Evolutionary conservation across 2,797 vertebrate species (phyloP), one percentile per base, ranked within the genome.

Genomic region (Acanthurus leucopareius): DNA sequence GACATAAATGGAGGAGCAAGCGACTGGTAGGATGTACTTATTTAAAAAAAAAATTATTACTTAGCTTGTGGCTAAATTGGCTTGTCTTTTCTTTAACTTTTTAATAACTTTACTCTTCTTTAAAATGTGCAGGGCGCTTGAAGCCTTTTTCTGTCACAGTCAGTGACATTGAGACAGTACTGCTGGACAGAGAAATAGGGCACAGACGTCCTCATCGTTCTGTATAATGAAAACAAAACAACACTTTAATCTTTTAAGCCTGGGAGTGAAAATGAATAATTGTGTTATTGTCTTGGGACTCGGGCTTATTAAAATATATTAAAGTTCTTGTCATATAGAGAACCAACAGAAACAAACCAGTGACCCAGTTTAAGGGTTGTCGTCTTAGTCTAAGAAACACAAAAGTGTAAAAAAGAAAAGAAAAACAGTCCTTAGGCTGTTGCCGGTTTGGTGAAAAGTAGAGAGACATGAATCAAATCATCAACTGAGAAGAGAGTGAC

Each of bases 391-490:
- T 28, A 69, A 53, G 38, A 80, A 60, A 48, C 42, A 53, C 1
- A 0, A 32, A 15, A 53, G 62, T 45, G 28, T 56, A 25, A 63
- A 69, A 15, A 48, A 28, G 28, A 54, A 22, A 42, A 60, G 44
- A 38, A 8, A 22, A 56, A 28, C 3, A 20, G 40, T 53, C 67
- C 32, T 47, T 0, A 52, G 66, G 76, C 73, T 25, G 71, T 54
- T 61, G 20, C 0, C 45, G 67, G 56, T 79, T 63, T 19, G 40
- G 49, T n/a, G 56, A 40, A 68, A 73, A 80, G 49, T 20, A 49
- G 56, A 63, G 10, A 38, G 69, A 73, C 68, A 22, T 60, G 60
- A 66, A 69, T 80, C 65, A 82, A 73, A 70, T 53, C 48, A 61
- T 68, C 51, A 70, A 11, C 42, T 13, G 3, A 16, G 77, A 69